phyloP scores from a whole-genome alignment of 1,140 invertebrate species.

The Lordiphosa mommai region DNA sequence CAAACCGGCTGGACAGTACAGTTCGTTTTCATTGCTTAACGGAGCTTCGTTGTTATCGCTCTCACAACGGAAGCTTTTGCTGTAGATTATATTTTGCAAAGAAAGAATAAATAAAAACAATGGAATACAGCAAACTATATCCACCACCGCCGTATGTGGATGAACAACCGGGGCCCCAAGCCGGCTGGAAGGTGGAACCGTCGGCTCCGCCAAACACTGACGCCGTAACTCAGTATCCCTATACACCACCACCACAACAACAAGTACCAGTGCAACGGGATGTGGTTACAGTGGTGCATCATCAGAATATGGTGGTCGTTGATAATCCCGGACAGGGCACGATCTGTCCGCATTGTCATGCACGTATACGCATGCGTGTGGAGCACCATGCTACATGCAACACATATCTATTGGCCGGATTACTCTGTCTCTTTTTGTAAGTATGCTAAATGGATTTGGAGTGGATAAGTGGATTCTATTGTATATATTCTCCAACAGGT shows the following conservation, averaged over 20 bases:
- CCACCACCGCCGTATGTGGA: background rate
- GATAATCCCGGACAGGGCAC: conserved; percentile 18
- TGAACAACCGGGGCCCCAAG: conserved; percentile 7
- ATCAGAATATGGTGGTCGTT: conserved; percentile 16
- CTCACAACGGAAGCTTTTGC: background rate
- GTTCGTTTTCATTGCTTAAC: background rate
- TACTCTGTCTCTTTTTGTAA: conserved; percentile 46
- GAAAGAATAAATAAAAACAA: background rate
- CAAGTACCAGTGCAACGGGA: background rate
- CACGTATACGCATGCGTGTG: conserved; percentile 22
- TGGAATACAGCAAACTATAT: background rate
- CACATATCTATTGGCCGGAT: conserved; percentile 28
- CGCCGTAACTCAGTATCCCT: background rate
- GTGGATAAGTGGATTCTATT: conserved; percentile 5
- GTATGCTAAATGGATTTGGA: conserved; percentile 4
- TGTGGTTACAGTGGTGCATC: conserved; percentile 1
- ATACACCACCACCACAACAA: background rate
- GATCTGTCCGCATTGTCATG: conserved; percentile 45
- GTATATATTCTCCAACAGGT: conserved; percentile 39
- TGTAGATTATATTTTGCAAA: background rate
- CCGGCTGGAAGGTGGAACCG: conserved; percentile 1
- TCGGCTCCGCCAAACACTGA: conserved; percentile 12
- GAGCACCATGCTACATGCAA: conserved; percentile 41
- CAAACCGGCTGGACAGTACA: no score
- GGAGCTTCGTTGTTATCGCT: background rate